phyloP scores from a whole-genome alignment of 2,113 vertebrate genomes.

The Dipodomys stephensi region DNA sequence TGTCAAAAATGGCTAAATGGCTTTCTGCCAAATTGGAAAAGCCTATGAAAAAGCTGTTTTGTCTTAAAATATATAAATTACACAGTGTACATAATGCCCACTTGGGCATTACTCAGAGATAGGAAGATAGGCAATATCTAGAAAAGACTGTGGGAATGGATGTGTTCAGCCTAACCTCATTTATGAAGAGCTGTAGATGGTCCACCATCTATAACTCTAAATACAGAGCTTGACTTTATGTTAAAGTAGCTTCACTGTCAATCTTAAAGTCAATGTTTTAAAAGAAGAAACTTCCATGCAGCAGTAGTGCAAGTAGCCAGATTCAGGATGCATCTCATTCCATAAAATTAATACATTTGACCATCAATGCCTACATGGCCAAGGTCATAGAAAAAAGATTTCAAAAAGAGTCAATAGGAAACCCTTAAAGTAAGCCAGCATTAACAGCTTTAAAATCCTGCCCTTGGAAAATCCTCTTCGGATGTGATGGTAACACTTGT shows the following conservation, averaged over 20 bases:
- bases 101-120: neutral
- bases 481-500: neutral
- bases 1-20: neutral
- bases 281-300: neutral
- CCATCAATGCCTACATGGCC: neutral
- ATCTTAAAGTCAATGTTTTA: neutral
- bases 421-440: neutral
- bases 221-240: too few relatives aligned
- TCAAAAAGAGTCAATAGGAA: neutral
- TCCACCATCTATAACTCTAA: too few relatives aligned
- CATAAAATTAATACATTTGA: neutral
- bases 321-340: neutral
- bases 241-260: neutral
- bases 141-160: neutral
- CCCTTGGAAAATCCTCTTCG: neutral
- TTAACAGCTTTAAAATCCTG: neutral
- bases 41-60: neutral
- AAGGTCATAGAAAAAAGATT: neutral
- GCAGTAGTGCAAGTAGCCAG: neutral
- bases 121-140: neutral
- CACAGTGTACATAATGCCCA: fast-evolving
- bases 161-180: neutral
- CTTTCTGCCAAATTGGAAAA: neutral
- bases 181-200: too few relatives aligned
- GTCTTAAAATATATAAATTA: neutral